A percentile compares a stretch with the other conserved stretches of the same genome.
Conservation (phyloP, 2,888 invertebrate species). For the Cerastis rubricosa region DNA sequence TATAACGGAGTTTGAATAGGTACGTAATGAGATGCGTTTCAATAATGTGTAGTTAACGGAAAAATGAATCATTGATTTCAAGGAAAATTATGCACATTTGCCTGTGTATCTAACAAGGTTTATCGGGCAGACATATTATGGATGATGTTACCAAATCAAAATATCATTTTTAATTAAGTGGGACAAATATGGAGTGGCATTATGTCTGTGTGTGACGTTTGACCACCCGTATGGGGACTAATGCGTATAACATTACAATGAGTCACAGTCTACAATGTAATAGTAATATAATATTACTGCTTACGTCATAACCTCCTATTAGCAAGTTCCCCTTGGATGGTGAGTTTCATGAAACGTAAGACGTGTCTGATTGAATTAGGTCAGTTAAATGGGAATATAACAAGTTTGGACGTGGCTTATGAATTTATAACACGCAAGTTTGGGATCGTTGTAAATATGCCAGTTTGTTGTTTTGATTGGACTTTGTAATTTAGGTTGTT, state of each 20-base stretch:
- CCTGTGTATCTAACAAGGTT: conserved; percentile 13
- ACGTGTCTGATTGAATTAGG: conserved; percentile 50
- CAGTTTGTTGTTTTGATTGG: conserved; percentile 30
- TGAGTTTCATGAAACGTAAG: conserved; percentile 47
- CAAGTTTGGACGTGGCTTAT: conserved; percentile 30
- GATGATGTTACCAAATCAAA: conserved; percentile 41
- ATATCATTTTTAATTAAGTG: conserved; percentile 48
- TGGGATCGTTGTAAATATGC: conserved; percentile 19
- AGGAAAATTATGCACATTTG: conserved; percentile 15
- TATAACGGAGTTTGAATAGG: conserved; percentile 70
- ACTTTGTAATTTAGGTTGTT: conserved; percentile 10
- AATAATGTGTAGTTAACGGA: conserved; percentile 52
- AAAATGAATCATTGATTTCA: conserved; percentile 42
- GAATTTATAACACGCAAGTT: conserved; percentile 38
- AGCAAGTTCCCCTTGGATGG: conserved; percentile 66
- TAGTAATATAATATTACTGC: conserved; percentile 42
- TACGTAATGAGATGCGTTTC: conserved; percentile 67
- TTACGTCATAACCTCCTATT: conserved; percentile 68
- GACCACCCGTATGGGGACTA: conserved; percentile 69
- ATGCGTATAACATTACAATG: conserved; percentile 68
- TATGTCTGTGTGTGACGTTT: conserved; percentile 69
- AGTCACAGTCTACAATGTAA: conserved; percentile 66
- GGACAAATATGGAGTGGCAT: conserved; percentile 51
- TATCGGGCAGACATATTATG: conserved; percentile 17
- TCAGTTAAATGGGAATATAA: conserved; percentile 41